Percentiles rank a stretch among this genome's conserved stretches.
Conservation (phyloP, 2,797 vertebrate species). For the Rhodeus uyekii region DNA sequence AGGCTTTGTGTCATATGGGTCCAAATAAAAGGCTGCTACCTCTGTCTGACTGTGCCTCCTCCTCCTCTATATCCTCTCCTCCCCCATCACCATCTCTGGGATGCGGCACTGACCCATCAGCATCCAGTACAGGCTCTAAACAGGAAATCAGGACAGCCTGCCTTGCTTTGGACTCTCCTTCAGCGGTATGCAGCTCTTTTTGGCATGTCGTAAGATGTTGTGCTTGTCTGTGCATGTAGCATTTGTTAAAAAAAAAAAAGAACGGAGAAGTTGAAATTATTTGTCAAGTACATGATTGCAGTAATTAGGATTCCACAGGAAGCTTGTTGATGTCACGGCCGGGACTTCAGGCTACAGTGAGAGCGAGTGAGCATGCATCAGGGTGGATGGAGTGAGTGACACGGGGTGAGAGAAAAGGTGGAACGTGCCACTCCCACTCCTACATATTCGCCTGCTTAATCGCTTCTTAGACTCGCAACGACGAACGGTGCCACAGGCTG, state of each 20-base stretch:
- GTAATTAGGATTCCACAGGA: constrained; percentile 32
- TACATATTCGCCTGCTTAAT: constrained; percentile 38
- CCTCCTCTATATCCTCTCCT: constrained; percentile 15
- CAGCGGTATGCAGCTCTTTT: constrained; percentile 20
- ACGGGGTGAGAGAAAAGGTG: constrained; percentile 34
- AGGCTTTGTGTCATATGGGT: constrained; percentile 57
- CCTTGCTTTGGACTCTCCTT: constrained; percentile 9
- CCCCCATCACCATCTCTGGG: constrained; percentile 20
- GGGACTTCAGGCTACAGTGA: neutral
- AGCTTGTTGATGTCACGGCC: constrained; percentile 23
- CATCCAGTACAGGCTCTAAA: constrained; percentile 14
- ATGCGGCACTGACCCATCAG: constrained; percentile 33
- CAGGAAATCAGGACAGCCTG: constrained; percentile 27
- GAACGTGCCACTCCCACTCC: constrained; percentile 43
- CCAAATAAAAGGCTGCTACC: constrained; percentile 53
- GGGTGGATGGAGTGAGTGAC: constrained; percentile 35
- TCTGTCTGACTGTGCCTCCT: constrained; percentile 24
- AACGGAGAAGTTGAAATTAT: constrained; percentile 21
- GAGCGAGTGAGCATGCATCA: neutral
- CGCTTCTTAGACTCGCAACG: constrained; percentile 24
- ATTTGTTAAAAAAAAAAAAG: constrained; percentile 18
- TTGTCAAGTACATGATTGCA: constrained; percentile 36
- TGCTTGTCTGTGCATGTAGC: constrained; percentile 43
- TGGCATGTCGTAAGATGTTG: constrained; percentile 12
- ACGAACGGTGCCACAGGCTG: constrained; percentile 45